Base-by-base conservation (phyloP, 2,888 invertebrate species). In the Campoplex nolae region DNA sequence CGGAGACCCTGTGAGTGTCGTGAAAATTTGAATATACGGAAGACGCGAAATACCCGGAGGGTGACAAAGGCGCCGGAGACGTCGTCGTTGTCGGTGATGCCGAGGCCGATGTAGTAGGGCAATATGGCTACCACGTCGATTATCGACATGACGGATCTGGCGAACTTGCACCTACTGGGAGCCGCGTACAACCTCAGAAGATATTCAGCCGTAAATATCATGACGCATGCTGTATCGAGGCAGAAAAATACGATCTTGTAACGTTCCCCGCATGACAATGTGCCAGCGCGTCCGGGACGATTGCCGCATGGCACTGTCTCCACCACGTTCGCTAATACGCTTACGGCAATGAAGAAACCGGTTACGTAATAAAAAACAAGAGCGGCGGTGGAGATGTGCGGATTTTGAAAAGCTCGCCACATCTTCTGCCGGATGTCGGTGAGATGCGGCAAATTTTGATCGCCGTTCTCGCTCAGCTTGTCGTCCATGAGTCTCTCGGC, bases 401-500 rank as follows among this genome's bases (percentile, higher is more conserved):
- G 99, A 95, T 99, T 99, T 95, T 99, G 99, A 95, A 99, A 99
- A 74, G 99, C 99, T 92, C 99, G 96, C 99, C 99, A 99, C 99
- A 99, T 99, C 95, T 98, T 98, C 94, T 99, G 98, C 90, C 98
- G 96, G 92, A 98, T 96, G 94, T 98, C 98, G 88, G 98, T 98
- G 90, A 98, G 96, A 95, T 98, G 97, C 90, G 97, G 98, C 88
- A 98, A 95, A 93, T 97, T 97, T 94, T 98, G 98, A 94, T 98
- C 98, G 79, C 98, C 98, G 92, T 98, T 98, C 94, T 98, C 98
- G 90, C 98, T 98, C 87, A 98, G 95, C 94, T 98, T 98, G 95
- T 99, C 99, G 95, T 99, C 99, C 97, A 99, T 97, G 81, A 99
- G 96, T 88, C 99, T 96, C 95, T 99, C 99, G 68, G 99, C 99